A percentile compares a stretch with the other conserved stretches of the same genome.
Evolutionary conservation across 2,888 invertebrate species (phyloP).

Genomic region (Cheiracanthium punctorium): DNA sequence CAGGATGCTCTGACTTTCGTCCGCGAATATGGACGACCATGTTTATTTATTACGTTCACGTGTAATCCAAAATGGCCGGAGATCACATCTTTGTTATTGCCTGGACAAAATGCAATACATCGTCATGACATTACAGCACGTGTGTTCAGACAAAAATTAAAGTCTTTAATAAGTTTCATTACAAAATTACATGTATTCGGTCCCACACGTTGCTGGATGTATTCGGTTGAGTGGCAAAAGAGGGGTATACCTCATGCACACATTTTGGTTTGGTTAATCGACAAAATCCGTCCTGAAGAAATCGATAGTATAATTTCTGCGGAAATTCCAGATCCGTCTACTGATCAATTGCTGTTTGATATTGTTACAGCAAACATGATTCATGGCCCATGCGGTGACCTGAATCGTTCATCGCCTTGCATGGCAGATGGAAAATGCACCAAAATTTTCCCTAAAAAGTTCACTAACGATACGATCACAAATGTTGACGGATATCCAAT

Average conservation of each 20-base stretch:
- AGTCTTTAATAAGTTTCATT: constrained; percentile 35
- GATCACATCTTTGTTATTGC: too few relatives aligned
- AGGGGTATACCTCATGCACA: constrained; percentile 56
- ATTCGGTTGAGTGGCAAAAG: constrained; percentile 16
- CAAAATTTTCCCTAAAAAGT: not conserved
- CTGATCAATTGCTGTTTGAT: too few relatives aligned
- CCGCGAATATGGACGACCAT: too few relatives aligned
- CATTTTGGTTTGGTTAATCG: constrained; percentile 46
- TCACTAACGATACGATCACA: too few relatives aligned
- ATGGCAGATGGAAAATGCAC: constrained; percentile 42
- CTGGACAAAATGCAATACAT: too few relatives aligned
- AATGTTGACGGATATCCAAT: constrained; percentile 20
- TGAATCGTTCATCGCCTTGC: constrained; percentile 19
- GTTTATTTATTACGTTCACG: too few relatives aligned
- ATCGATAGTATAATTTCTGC: constrained; percentile 70
- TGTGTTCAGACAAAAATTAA: too few relatives aligned
- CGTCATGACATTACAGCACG: too few relatives aligned
- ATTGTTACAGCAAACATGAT: too few relatives aligned
- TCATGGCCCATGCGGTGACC: constrained; percentile 20
- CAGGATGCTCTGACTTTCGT: too few relatives aligned
- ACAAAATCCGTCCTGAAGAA: constrained; percentile 70
- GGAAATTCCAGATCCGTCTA: too few relatives aligned
- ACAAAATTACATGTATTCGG: constrained; percentile 35
- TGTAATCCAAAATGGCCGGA: too few relatives aligned
- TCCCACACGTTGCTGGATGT: not conserved